Conservation (phyloP, 35 echinoderm and acorn worm species). For the Apostichopus californicus region DNA sequence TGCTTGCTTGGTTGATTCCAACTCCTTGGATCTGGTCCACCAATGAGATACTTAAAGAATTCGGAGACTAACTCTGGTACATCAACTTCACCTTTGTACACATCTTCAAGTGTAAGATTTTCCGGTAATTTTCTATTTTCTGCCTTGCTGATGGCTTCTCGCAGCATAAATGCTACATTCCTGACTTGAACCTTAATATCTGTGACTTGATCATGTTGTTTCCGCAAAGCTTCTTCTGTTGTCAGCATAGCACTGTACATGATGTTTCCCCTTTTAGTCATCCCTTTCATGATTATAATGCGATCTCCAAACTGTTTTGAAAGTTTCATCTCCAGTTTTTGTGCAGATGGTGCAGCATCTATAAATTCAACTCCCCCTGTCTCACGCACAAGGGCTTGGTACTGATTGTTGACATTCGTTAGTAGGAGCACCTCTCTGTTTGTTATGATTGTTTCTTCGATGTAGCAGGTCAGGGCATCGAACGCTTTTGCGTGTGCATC, state of each 20-base stretch:
- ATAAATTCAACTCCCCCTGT: neutral
- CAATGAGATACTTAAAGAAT: slow-evolving; percentile 24
- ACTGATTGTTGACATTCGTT: neutral
- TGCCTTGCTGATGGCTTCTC: slow-evolving; percentile 7
- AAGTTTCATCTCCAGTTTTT: slow-evolving; percentile 17
- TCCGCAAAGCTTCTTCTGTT: neutral
- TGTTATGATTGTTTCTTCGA: slow-evolving; percentile 6
- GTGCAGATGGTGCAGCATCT: neutral
- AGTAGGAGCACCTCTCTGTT: neutral
- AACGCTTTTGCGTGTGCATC: neutral
- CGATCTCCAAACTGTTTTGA: neutral
- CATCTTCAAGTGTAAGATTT: slow-evolving; percentile 23
- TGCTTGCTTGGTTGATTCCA: slow-evolving; percentile 21
- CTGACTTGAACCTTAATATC: neutral
- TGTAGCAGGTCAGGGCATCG: slow-evolving; percentile 8
- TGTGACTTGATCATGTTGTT: neutral
- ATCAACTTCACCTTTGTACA: slow-evolving; percentile 19
- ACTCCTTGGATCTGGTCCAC: slow-evolving; percentile 7
- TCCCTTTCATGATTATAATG: slow-evolving; percentile 12
- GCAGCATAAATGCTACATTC: slow-evolving; percentile 4
- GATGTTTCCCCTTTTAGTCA: neutral
- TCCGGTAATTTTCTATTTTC: neutral
- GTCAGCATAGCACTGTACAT: slow-evolving; percentile 17
- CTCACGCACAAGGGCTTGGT: neutral
- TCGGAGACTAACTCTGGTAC: slow-evolving; percentile 9